Evolutionary conservation across 2,888 invertebrate species (phyloP), one percentile per base, ranked within the genome.

Genomic region (Caenorhabditis imperialis): DNA sequence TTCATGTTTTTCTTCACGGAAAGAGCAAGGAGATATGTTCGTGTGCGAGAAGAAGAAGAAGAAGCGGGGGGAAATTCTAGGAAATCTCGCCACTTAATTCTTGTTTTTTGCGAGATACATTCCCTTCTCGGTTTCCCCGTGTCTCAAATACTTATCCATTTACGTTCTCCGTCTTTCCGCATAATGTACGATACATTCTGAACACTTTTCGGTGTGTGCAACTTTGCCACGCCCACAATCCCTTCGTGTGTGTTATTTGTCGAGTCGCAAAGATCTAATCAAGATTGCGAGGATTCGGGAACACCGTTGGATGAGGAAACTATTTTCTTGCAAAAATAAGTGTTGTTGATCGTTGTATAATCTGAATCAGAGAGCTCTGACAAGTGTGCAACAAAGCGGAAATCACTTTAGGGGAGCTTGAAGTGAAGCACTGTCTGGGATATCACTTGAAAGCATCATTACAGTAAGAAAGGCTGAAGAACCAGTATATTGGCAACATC

Each of bases 11-110:
- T n/a, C n/a, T n/a, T n/a, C n/a, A n/a, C 44, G 12, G 37, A 51
- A 51, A 51, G 55, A 65, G 50, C 48, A 65, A 57, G 42, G 48
- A 37, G 50, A 67, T 57, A 51, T 65, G 67, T 67, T 67, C 67
- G 67, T 67, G 57, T 51, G 48, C 48, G 27, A 45, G 57, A 25
- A 47, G 38, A 53, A 27, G 16, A 35, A 16, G 55, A 55, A 55
- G 27, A n/a, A n/a, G n/a, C n/a, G 47, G 38, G 48, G 35, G 57
- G 44, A 57, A 57, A 57, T 67, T 67, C 67, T 67, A 25, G 51
- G 67, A 67, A 67, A 67, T 67, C 67, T 67, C 51, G 51, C 67
- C 67, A 67, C 67, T 57, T 67, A 67, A 67, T 67, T 67, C 67
- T 67, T 67, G 67, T 67, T 67, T 67, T 67, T n/a, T n/a, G n/a